Evolutionary conservation across 2,113 vertebrate species (phyloP).

Genomic region (Paracanthobrama guichenoti): DNA sequence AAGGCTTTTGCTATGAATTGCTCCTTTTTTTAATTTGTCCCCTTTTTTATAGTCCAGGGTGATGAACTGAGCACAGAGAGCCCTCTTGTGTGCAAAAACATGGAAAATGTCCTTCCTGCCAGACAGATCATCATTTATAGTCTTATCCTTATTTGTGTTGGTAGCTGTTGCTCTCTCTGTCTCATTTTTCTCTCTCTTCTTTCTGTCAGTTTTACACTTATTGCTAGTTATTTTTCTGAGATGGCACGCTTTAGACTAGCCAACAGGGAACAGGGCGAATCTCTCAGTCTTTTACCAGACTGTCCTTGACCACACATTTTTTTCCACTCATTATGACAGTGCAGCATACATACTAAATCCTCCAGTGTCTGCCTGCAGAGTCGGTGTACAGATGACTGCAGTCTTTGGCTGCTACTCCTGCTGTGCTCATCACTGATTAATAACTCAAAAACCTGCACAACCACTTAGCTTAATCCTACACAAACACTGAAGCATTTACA

Average conservation of each 20-base stretch:
- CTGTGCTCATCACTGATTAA: slow-evolving; percentile 13
- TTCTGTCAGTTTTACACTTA: not conserved
- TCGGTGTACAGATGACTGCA: slow-evolving; percentile 14
- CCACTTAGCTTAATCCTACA: slow-evolving; percentile 31
- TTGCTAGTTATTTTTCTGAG: not conserved
- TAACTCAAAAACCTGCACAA: slow-evolving; percentile 44
- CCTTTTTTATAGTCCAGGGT: slow-evolving; percentile 25
- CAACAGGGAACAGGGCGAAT: not conserved
- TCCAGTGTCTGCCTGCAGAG: not conserved
- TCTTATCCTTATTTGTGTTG: slow-evolving; percentile 32
- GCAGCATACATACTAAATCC: not conserved
- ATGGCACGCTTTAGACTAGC: not conserved
- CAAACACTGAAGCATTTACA: slow-evolving; percentile 46
- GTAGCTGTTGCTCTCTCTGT: slow-evolving; percentile 3
- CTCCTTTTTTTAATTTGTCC: slow-evolving; percentile 8
- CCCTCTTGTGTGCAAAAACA: slow-evolving; percentile 31
- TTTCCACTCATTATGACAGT: slow-evolving; percentile 40
- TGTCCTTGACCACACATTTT: slow-evolving; percentile 8
- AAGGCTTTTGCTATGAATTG: slow-evolving; percentile 33
- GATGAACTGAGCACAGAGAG: slow-evolving; percentile 39
- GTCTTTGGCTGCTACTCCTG: slow-evolving; percentile 39
- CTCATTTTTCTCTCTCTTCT: slow-evolving; percentile 15
- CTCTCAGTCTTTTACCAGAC: slow-evolving; percentile 23
- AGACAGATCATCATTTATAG: slow-evolving; percentile 35
- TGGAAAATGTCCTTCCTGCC: slow-evolving; percentile 44